Conservation (phyloP, 2,888 invertebrate species). For the Reticulitermes lucifugus region DNA sequence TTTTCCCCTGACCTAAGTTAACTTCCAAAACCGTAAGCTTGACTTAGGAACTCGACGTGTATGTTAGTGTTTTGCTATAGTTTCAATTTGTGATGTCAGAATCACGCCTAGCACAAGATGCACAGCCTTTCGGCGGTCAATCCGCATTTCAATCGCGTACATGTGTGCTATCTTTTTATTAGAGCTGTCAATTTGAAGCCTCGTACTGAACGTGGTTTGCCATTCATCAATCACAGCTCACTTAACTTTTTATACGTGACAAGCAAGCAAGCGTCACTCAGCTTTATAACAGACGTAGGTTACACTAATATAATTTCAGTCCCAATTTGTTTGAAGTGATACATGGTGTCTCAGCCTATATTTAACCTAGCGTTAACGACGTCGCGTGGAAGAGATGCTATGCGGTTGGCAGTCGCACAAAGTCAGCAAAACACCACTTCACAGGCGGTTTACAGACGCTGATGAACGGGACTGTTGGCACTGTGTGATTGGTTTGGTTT, state of each 20-base stretch:
- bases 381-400: background rate
- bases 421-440: constrained; percentile 43
- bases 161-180: background rate
- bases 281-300: constrained; percentile 21
- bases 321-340: constrained; percentile 48
- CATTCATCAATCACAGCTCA: constrained; percentile 18
- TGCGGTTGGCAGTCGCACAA: constrained; percentile 44
- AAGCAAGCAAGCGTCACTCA: constrained; percentile 14
- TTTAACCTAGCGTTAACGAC: constrained; percentile 47
- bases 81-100: no score
- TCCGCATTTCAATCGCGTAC: background rate
- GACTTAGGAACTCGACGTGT: no score
- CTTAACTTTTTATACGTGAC: constrained; percentile 8
- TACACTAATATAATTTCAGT: constrained; percentile 49
- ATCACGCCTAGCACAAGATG: no score
- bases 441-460: constrained; percentile 31
- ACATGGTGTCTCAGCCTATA: constrained; percentile 45
- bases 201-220: background rate
- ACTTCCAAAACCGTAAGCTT: no score
- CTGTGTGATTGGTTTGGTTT: constrained; percentile 12
- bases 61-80: no score
- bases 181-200: constrained; percentile 13
- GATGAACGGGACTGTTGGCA: background rate
- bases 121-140: no score
- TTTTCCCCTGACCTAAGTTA: no score